Percentiles rank a stretch among this genome's conserved stretches.
These are phyloP conservation scores for Puntigrus tetrazona DNA, from an alignment of 2,113 vertebrate species.

Conservation along the genomic window DNA sequence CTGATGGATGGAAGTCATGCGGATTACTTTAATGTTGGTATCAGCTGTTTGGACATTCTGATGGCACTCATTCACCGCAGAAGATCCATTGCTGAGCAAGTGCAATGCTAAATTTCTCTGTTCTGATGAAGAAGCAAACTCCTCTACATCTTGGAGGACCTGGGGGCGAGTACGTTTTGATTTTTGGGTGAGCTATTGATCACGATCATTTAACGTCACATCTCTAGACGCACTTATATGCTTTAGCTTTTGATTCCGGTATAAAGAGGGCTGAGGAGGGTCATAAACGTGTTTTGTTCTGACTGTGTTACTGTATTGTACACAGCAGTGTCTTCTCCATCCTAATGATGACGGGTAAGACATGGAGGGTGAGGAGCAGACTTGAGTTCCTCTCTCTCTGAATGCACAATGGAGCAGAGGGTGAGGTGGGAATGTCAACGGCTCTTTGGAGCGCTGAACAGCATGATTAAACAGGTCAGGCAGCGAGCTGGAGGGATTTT, in stretches of 20 bases:
- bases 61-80: too few relatives aligned
- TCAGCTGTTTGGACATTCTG: too few relatives aligned
- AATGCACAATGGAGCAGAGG: conserved; percentile 70
- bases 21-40: too few relatives aligned
- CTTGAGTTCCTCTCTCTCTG: conserved; percentile 36
- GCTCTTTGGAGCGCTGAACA: conserved; percentile 52
- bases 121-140: too few relatives aligned
- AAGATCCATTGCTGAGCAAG: too few relatives aligned
- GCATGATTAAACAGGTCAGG: conserved; percentile 69
- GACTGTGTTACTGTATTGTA: not conserved
- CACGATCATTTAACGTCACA: too few relatives aligned
- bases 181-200: too few relatives aligned
- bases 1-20: too few relatives aligned
- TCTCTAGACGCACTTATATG: too few relatives aligned
- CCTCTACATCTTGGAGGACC: too few relatives aligned
- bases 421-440: conserved; percentile 71
- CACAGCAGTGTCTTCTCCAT: not conserved
- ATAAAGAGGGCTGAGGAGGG: conserved; percentile 13
- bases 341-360: conserved; percentile 30
- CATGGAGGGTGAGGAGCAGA: not conserved
- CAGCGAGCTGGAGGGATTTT: conserved; percentile 57
- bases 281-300: not conserved
- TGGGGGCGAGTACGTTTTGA: too few relatives aligned
- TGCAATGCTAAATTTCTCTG: too few relatives aligned
- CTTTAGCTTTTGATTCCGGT: not conserved